Conservation (phyloP, 2,888 invertebrate species). For the Parnassius apollo region DNA sequence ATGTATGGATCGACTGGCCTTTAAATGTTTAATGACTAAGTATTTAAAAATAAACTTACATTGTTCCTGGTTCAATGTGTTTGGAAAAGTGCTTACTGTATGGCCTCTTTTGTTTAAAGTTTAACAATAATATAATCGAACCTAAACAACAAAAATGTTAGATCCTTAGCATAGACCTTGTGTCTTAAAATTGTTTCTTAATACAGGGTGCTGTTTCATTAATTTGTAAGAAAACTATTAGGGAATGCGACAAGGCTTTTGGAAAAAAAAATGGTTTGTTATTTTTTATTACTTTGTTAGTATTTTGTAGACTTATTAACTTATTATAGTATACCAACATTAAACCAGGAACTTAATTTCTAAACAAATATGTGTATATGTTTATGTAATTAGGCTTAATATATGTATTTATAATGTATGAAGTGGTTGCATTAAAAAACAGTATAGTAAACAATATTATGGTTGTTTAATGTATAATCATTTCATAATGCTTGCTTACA, state of each 20-base stretch:
- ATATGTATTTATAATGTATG: no score
- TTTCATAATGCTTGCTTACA: no score
- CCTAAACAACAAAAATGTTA: no score
- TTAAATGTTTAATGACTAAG: neutral
- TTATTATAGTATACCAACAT: constrained; percentile 32
- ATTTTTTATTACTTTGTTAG: constrained; percentile 36
- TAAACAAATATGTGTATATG: no score
- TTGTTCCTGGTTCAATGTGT: constrained; percentile 33
- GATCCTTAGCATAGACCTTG: constrained; percentile 16
- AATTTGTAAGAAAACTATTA: constrained; percentile 52
- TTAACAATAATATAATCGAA: constrained; percentile 10
- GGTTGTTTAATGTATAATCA: no score
- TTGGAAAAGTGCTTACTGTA: constrained; percentile 20
- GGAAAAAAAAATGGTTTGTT: constrained; percentile 68
- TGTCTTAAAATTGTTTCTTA: constrained; percentile 37
- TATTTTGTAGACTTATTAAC: constrained; percentile 22
- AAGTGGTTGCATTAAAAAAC: no score
- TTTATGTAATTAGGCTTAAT: no score
- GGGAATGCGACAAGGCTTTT: constrained; percentile 55
- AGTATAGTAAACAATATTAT: no score
- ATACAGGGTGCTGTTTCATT: constrained; percentile 55
- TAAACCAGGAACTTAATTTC: constrained; percentile 57
- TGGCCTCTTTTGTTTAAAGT: constrained; percentile 44
- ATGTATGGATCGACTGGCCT: neutral
- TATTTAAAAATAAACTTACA: constrained; percentile 8